Conservation (phyloP, 2,888 invertebrate genomes). For the Morpho deidamia region DNA sequence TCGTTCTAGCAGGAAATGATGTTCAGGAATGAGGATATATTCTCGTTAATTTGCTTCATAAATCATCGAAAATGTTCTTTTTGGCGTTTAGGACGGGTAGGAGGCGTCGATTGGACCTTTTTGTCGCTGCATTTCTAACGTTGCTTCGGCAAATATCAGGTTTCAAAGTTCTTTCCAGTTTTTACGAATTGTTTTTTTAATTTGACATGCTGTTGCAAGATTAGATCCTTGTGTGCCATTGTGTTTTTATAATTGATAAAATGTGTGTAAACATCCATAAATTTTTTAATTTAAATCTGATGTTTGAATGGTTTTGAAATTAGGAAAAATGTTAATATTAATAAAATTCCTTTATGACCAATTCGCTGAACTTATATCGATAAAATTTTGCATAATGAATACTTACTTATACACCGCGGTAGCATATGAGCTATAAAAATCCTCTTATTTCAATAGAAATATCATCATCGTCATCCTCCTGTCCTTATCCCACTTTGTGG, state of each 20-base stretch:
- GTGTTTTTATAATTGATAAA: not conserved
- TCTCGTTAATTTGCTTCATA: slow-evolving; percentile 78
- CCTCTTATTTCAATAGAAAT: no score
- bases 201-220: slow-evolving; percentile 21
- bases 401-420: no score
- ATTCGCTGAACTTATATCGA: no score
- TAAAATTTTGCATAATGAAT: no score
- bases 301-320: no score
- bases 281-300: no score
- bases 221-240: slow-evolving; percentile 11
- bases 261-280: not conserved
- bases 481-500: no score
- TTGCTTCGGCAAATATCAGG: slow-evolving; percentile 45
- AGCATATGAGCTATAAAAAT: no score
- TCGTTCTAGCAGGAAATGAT: slow-evolving; percentile 76
- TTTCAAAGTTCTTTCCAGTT: slow-evolving; percentile 48
- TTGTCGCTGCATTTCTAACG: slow-evolving; percentile 47
- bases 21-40: slow-evolving; percentile 75
- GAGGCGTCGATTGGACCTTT: slow-evolving; percentile 52
- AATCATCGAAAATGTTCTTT: slow-evolving; percentile 74
- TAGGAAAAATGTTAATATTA: no score
- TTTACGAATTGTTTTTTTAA: slow-evolving; percentile 35
- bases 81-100: slow-evolving; percentile 43
- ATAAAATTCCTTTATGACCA: no score
- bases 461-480: no score